Evolutionary conservation across 2,113 vertebrate species (phyloP).

Genomic region (Vicugna pacos): DNA sequence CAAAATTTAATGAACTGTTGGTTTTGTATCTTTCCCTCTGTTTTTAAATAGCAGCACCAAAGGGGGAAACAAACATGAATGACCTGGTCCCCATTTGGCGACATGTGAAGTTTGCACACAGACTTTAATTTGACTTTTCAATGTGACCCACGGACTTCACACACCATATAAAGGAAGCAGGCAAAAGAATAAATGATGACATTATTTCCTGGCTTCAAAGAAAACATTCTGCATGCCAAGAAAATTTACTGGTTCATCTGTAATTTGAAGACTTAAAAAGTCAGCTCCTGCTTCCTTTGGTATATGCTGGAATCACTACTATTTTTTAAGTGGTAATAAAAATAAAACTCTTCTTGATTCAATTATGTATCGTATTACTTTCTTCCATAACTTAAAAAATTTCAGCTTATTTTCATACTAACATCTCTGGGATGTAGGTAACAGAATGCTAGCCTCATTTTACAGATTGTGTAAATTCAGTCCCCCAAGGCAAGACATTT

Average conservation of each 20-base stretch:
- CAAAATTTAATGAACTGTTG: neutral
- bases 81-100: rapidly evolving
- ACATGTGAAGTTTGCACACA: rapidly evolving
- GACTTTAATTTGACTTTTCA: neutral
- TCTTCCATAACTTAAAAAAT: neutral
- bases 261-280: neutral
- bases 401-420: neutral
- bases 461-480: neutral
- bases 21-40: neutral
- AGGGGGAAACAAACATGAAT: no score
- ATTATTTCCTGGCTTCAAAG: neutral
- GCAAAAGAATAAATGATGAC: no score
- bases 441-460: rapidly evolving
- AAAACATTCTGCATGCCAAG: neutral
- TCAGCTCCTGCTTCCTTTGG: neutral
- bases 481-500: neutral
- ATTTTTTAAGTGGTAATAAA: neutral
- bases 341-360: neutral
- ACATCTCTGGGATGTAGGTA: neutral
- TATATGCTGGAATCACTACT: neutral
- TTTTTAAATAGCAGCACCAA: neutral
- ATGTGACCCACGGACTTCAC: neutral
- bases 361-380: neutral
- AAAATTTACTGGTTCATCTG: no score
- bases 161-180: neutral